phyloP scores from a whole-genome alignment of 2,888 invertebrate species.

The Hirudinaria manillensis region DNA sequence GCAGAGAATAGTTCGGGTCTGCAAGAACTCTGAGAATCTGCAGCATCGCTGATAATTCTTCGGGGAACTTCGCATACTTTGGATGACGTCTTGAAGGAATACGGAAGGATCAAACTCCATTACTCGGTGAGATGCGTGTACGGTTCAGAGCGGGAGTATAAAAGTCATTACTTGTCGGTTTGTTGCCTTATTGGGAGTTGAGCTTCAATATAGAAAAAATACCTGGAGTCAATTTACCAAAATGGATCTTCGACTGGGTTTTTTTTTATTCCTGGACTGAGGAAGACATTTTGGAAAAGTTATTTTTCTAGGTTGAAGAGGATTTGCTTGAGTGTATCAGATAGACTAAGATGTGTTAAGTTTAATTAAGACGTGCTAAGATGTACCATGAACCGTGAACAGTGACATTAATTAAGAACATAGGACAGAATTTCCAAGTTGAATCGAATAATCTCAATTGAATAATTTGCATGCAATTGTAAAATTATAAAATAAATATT shows the following conservation, averaged over 20 bases:
- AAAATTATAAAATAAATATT: too few relatives aligned
- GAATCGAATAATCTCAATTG: too few relatives aligned
- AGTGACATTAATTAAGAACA: too few relatives aligned
- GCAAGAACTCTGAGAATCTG: slow-evolving; percentile 10
- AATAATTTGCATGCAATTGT: too few relatives aligned
- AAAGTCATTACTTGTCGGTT: background rate
- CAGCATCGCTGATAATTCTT: background rate
- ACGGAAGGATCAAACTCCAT: background rate
- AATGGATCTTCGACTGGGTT: background rate
- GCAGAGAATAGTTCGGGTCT: slow-evolving; percentile 12
- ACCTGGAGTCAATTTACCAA: background rate
- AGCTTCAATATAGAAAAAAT: background rate
- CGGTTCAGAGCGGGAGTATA: background rate
- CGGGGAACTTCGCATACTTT: background rate
- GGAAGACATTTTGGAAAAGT: background rate
- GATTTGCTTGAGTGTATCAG: too few relatives aligned
- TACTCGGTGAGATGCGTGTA: background rate
- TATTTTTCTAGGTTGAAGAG: background rate
- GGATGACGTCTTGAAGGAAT: background rate
- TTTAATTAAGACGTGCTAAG: too few relatives aligned
- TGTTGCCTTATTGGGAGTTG: slow-evolving; percentile 2
- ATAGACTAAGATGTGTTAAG: too few relatives aligned
- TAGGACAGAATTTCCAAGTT: too few relatives aligned
- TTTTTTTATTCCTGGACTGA: background rate
- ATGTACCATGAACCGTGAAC: too few relatives aligned